Base-by-base conservation (phyloP, 2,888 invertebrate genomes). In the Nomada fucata region DNA sequence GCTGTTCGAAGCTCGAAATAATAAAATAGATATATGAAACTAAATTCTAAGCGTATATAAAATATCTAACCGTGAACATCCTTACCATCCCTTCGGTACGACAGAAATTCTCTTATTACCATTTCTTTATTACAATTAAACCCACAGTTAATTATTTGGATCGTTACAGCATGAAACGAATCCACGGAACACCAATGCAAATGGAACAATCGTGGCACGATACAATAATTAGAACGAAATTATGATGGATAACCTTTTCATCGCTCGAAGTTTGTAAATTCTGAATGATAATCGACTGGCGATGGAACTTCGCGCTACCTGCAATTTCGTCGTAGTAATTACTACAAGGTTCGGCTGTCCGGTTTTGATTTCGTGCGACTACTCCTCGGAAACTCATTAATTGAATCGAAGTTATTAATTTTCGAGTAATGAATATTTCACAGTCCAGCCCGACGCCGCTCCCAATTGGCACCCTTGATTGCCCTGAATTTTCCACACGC, bases 361-460 rank as follows among this genome's bases (percentile, higher is more conserved):
- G 26, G 47, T 26, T 59, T 59, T 23, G 23, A 71, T 52, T 20
- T 18, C 15, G 15, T 9, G 55, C 44, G 15, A 36, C 60, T 50
- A 26, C 47, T 20, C 1, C 29, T 29, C 18, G 36, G 29, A 50
- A 50, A 26, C 70, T 71, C 60, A 42, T 70, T 70, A 70, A 70
- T 44, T 20, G 42, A 4, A 3, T 4, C 42, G 50, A 71, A 53
- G 20, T 71, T 71, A 60, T 61, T 60, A 61, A 63, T 61, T 63
- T 63, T 55, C 42, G 11, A 44, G 5, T 10, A 36, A 63, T 72
- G 63, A 72, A 72, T 72, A 72, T 63, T 72, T 72, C 53, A 72
- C 63, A 42, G 26, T 15, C 50, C 50, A 50, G 1, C n/a, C 15
- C 7, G 23, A 29, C 26, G 29, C 36, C 23, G 47, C 13, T 52